Evolutionary conservation across 2,888 invertebrate species (phyloP).

Genomic region (Lobophora halterata): DNA sequence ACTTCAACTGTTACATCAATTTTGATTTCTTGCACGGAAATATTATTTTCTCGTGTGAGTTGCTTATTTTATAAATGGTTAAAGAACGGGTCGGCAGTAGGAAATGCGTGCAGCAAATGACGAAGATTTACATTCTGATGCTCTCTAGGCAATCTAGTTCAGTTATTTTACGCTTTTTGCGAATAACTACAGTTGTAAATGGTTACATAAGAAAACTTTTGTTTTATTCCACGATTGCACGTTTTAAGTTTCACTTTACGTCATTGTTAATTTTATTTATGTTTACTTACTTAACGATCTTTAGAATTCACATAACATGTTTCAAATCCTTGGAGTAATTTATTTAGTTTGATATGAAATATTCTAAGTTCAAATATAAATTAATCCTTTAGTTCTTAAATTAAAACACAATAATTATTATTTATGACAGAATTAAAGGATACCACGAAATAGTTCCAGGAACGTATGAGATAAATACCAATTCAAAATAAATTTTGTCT

Average conservation of each 20-base stretch:
- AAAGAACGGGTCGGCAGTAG: constrained; percentile 46
- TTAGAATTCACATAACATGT: no score
- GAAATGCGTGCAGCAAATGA: constrained; percentile 70
- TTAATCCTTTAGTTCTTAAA: no score
- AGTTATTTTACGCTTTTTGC: constrained; percentile 31
- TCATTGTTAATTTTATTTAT: no score
- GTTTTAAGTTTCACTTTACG: no score
- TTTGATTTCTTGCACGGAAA: no score
- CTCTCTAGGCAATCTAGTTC: constrained; percentile 44
- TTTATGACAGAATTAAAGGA: constrained; percentile 11
- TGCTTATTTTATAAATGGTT: constrained; percentile 33
- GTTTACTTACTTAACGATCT: no score
- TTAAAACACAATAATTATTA: constrained; percentile 9
- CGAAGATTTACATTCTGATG: constrained; percentile 60
- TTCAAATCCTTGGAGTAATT: no score
- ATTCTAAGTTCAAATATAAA: no score
- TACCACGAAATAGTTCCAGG: constrained; percentile 11
- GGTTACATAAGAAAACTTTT: no score
- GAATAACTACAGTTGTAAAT: constrained; percentile 13
- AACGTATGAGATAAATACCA: constrained; percentile 34
- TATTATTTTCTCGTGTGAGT: no score
- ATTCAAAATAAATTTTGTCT: constrained; percentile 38
- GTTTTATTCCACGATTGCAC: no score
- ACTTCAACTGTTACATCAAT: neutral
- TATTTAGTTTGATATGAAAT: no score